These are phyloP conservation scores for Tamias sibiricus DNA, from an alignment of 2,113 vertebrate genomes.

Conservation along the genomic window DNA sequence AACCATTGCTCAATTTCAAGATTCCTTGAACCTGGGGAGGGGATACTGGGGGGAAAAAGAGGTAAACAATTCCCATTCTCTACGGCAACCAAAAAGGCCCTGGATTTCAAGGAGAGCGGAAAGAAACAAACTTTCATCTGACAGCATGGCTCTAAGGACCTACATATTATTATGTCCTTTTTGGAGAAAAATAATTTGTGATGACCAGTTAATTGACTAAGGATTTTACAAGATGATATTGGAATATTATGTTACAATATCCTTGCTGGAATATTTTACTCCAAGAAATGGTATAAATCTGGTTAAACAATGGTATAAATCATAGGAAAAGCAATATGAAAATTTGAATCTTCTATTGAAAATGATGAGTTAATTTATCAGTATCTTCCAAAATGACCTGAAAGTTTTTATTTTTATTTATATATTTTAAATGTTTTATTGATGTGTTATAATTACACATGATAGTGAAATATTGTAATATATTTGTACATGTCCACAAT, in stretches of 20 bases:
- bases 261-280: not conserved
- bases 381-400: not conserved
- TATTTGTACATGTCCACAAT: too few relatives aligned
- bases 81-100: not conserved
- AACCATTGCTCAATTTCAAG: not conserved
- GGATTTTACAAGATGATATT: not conserved
- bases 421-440: too few relatives aligned
- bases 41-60: not conserved
- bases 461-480: too few relatives aligned
- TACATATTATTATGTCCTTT: not conserved
- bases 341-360: not conserved
- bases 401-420: too few relatives aligned
- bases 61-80: not conserved
- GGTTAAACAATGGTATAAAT: not conserved
- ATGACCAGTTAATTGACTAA: not conserved
- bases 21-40: not conserved
- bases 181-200: not conserved
- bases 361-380: not conserved
- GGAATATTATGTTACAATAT: not conserved
- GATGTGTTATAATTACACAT: too few relatives aligned
- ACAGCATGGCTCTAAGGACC: not conserved
- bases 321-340: not conserved
- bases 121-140: not conserved
- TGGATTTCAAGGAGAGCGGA: not conserved
- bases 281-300: not conserved